phyloP scores from a whole-genome alignment of 2,888 invertebrate species.

The Mesochorus sp. region DNA sequence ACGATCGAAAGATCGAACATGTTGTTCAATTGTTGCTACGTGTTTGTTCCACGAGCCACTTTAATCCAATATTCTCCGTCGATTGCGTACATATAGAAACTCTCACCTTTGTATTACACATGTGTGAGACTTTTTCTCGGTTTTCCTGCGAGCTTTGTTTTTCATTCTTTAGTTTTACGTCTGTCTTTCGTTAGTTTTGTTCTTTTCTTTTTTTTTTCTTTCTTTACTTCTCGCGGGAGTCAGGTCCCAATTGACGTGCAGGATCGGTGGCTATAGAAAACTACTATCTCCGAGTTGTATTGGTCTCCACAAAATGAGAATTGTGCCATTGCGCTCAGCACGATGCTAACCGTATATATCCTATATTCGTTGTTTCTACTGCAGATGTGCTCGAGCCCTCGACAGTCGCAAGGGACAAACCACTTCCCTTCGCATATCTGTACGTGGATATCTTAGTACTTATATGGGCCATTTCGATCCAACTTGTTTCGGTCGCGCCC shows the following conservation, averaged over 20 bases:
- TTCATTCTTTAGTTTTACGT: not conserved
- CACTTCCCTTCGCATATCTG: not conserved
- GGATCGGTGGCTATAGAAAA: not conserved
- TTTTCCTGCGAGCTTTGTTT: not conserved
- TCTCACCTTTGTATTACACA: not conserved
- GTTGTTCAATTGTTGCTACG: not conserved
- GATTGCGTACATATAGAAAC: not conserved
- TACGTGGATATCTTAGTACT: not conserved
- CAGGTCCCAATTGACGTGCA: conserved; percentile 33
- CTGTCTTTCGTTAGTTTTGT: not conserved
- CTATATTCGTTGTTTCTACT: not conserved
- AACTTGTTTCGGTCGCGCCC: too few relatives aligned
- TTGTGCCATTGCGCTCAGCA: conserved; percentile 30
- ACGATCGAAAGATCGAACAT: not conserved
- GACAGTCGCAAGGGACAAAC: not conserved
- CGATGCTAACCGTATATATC: not conserved
- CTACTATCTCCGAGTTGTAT: conserved; percentile 24
- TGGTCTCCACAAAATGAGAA: conserved; percentile 39
- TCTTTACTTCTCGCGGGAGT: not conserved
- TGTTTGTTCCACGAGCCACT: not conserved
- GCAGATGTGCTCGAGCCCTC: not conserved
- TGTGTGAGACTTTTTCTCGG: not conserved
- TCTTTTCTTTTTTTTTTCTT: too few relatives aligned
- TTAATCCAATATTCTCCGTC: not conserved
- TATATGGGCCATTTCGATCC: not conserved